These are phyloP conservation scores for Dendrocopos noguchii DNA, from an alignment of 2,113 vertebrate genomes.

Conservation along the genomic window DNA sequence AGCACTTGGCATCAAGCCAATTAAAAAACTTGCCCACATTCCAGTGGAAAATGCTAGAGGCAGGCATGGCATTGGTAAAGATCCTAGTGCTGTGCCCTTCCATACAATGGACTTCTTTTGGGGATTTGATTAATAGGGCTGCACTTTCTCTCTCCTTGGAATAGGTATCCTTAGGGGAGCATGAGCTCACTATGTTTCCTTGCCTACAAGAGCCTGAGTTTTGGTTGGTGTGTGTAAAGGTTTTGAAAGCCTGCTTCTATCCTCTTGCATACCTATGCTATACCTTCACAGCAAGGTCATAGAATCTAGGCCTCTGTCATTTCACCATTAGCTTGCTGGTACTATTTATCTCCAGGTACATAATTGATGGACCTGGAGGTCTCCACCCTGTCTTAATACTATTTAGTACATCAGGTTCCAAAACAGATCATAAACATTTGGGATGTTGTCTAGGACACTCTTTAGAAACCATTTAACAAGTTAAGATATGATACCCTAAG, in stretches of 20 bases:
- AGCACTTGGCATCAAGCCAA: background rate
- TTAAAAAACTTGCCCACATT: background rate
- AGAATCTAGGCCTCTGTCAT: background rate
- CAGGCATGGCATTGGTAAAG: background rate
- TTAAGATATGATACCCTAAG: background rate
- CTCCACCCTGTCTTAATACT: slow-evolving; percentile 6
- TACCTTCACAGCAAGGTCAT: background rate
- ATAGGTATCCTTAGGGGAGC: background rate
- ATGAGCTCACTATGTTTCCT: background rate
- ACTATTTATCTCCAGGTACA: background rate
- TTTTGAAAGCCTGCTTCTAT: background rate
- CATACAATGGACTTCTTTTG: background rate
- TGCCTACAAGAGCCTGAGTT: background rate
- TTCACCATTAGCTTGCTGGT: background rate
- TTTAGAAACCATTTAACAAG: background rate
- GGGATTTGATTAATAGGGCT: background rate
- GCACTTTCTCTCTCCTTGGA: background rate
- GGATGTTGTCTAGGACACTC: background rate
- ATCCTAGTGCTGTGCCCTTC: background rate
- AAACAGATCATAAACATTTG: background rate
- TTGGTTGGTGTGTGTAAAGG: background rate
- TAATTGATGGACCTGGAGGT: background rate
- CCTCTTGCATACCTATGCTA: background rate
- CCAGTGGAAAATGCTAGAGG: background rate
- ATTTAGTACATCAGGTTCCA: background rate